A percentile compares a stretch with the other conserved stretches of the same genome.
phyloP scores from a whole-genome alignment of 2,888 invertebrate genomes.

The Eupeodes luniger region DNA sequence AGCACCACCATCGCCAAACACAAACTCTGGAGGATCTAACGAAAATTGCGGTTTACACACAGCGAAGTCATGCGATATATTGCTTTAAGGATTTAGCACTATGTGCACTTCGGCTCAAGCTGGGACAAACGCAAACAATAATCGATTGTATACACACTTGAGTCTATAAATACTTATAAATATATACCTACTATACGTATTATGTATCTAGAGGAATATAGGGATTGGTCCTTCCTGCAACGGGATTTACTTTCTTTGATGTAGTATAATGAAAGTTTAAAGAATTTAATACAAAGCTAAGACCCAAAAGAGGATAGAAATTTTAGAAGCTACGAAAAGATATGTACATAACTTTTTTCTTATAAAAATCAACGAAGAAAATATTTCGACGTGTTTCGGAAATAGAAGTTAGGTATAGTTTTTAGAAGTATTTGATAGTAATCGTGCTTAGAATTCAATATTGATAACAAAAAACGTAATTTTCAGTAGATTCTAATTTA shows the following conservation, averaged over 20 bases:
- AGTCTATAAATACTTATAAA: background rate
- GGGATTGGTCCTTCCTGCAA: constrained; percentile 3
- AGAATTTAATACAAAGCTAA: background rate
- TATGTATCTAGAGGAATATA: background rate
- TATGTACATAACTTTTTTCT: too few species aligned
- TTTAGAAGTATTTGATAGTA: too few species aligned
- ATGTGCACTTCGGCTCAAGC: constrained; percentile 67
- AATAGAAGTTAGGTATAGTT: too few species aligned
- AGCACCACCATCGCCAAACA: too few species aligned
- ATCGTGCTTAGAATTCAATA: too few species aligned
- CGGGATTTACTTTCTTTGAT: constrained; percentile 6
- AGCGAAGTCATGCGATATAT: constrained; percentile 68
- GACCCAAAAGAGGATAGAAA: too few species aligned
- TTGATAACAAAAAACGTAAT: too few species aligned
- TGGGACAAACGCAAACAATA: constrained; percentile 55
- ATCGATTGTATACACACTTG: background rate
- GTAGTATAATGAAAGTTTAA: constrained; percentile 9
- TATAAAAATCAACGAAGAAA: too few species aligned
- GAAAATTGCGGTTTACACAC: constrained; percentile 65
- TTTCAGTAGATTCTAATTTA: too few species aligned
- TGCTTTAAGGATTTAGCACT: constrained; percentile 54
- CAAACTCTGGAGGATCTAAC: constrained; percentile 35
- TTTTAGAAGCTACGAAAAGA: too few species aligned
- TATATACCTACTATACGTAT: background rate
- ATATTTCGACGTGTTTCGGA: too few species aligned